These are phyloP conservation scores for Hydrophis major DNA, from an alignment of 2,797 vertebrate genomes.

Conservation along the genomic window DNA sequence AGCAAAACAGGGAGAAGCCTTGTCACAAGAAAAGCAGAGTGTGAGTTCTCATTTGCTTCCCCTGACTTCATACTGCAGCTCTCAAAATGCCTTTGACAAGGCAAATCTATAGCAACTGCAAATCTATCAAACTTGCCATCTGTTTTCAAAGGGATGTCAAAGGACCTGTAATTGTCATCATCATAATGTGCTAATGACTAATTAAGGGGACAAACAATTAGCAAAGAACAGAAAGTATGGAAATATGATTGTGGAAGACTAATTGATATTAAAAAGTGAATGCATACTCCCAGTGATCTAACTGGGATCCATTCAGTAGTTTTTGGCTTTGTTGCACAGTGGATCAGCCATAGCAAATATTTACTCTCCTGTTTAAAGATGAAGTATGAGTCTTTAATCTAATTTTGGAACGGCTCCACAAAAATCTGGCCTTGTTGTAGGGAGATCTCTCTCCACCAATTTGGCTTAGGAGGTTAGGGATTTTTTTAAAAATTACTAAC, in stretches of 20 bases:
- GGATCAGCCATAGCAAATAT: background rate
- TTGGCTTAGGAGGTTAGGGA: background rate
- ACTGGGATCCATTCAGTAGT: background rate
- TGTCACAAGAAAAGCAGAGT: background rate
- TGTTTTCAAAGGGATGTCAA: background rate
- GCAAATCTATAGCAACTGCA: background rate
- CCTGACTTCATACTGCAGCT: too few species aligned
- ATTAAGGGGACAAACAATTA: background rate
- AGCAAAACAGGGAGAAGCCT: background rate
- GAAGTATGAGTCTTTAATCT: background rate
- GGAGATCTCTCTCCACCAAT: background rate
- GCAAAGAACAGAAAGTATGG: background rate
- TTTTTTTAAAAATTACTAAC: background rate
- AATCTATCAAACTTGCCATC: background rate
- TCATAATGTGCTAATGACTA: background rate
- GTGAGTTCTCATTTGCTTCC: background rate
- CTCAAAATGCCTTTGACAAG: background rate
- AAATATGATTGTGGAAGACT: background rate
- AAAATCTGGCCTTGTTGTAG: background rate
- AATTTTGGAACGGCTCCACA: background rate
- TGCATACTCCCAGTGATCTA: background rate
- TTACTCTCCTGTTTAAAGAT: background rate
- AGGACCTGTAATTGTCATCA: background rate
- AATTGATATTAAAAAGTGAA: background rate
- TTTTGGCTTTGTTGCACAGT: background rate